These are phyloP conservation scores for Oncopeltus fasciatus DNA, from an alignment of 1,140 invertebrate species.

Conservation along the genomic window DNA sequence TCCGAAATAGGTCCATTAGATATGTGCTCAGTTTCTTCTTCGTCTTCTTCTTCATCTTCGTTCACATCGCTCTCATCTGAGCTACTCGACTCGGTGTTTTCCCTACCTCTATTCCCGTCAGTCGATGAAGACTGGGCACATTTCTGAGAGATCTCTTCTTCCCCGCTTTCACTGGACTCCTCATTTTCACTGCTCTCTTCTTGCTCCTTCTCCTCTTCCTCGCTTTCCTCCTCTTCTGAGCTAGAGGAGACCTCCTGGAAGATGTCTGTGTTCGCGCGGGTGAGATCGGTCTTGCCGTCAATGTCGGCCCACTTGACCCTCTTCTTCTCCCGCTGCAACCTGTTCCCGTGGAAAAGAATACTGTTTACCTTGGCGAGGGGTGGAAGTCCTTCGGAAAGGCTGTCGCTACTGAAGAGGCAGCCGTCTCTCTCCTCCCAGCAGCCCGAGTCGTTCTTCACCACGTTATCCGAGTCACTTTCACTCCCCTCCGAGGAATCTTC, in stretches of 20 bases:
- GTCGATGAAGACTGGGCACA: background rate
- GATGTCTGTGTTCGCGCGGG: background rate
- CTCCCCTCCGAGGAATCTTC: background rate
- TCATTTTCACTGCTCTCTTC: background rate
- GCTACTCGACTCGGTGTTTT: background rate
- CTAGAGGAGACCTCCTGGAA: background rate
- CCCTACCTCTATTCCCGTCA: background rate
- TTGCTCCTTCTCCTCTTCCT: background rate
- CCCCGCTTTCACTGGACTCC: background rate
- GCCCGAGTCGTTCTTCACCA: background rate
- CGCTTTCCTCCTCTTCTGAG: background rate
- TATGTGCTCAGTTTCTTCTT: background rate
- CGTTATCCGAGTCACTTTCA: background rate
- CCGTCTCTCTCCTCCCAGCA: background rate
- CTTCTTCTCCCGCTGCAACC: background rate
- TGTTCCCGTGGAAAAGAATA: background rate
- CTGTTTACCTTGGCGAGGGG: background rate
- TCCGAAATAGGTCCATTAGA: too few species aligned
- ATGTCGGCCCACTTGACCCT: slow-evolving; percentile 1
- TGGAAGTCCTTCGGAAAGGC: background rate
- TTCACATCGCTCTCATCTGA: background rate
- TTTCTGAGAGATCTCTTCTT: background rate
- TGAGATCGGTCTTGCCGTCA: background rate
- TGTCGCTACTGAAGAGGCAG: background rate
- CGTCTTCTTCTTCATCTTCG: background rate